Percentiles rank a stretch among this genome's conserved stretches.
phyloP scores from a whole-genome alignment of 2,888 invertebrate species.

The Drepana falcataria region DNA sequence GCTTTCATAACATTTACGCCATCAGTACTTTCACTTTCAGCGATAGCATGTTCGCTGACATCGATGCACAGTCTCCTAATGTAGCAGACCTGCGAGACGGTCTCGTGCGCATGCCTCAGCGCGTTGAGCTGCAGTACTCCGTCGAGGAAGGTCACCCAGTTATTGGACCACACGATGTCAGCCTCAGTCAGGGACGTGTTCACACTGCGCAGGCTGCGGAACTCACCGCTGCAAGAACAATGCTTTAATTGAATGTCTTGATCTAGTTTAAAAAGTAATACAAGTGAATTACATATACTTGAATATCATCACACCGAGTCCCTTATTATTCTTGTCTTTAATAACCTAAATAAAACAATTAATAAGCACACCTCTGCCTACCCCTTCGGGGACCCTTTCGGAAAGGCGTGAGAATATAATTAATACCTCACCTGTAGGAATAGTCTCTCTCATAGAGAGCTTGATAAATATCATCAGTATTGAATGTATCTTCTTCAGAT shows the following conservation, averaged over 20 bases:
- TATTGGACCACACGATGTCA: conserved; percentile 80
- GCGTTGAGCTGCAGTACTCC: conserved; percentile 87
- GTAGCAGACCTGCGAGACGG: conserved; percentile 80
- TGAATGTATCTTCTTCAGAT: conserved; percentile 6
- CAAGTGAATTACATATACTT: too few relatives aligned
- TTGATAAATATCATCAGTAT: neutral
- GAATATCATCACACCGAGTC: too few relatives aligned
- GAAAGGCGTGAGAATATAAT: neutral
- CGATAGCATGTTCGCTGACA: conserved; percentile 21
- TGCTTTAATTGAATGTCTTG: neutral
- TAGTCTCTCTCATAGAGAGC: neutral
- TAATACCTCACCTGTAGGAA: neutral
- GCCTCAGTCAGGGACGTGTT: conserved; percentile 41
- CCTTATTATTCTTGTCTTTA: too few relatives aligned
- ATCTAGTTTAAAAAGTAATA: too few relatives aligned
- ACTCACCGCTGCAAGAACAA: conserved; percentile 33
- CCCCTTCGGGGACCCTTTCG: neutral
- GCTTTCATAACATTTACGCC: conserved; percentile 19
- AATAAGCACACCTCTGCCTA: too few relatives aligned
- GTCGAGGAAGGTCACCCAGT: conserved; percentile 91
- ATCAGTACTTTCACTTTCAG: conserved; percentile 4
- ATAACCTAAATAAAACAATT: too few relatives aligned
- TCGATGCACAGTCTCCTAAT: conserved; percentile 39
- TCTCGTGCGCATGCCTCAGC: conserved; percentile 79
- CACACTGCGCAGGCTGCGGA: conserved; percentile 33